These are phyloP conservation scores for Dicentrarchus labrax DNA, from an alignment of 2,113 vertebrate species.

Conservation along the genomic window DNA sequence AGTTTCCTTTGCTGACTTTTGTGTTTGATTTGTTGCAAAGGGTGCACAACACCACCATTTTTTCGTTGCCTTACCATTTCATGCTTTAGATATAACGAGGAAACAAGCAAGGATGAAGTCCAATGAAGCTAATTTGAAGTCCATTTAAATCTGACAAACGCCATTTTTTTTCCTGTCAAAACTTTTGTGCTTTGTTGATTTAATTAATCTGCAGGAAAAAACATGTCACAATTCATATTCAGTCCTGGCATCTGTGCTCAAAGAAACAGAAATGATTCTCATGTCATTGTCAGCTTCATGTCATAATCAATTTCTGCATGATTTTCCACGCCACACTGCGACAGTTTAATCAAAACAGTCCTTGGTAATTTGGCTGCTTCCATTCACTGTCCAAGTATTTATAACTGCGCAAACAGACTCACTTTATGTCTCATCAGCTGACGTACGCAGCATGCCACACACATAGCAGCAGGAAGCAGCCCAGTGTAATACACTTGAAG, in stretches of 20 bases:
- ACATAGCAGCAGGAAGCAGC: conserved; percentile 79
- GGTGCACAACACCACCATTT: conserved; percentile 7
- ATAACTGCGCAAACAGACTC: conserved; percentile 73
- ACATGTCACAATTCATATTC: conserved; percentile 51
- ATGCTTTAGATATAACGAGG: conserved; percentile 43
- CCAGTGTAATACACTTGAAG: conserved; percentile 77
- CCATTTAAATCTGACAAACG: conserved; percentile 51
- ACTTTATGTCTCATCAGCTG: conserved; percentile 79
- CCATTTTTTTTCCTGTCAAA: conserved; percentile 31
- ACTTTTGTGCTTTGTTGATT: conserved; percentile 58
- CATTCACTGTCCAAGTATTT: conserved; percentile 74
- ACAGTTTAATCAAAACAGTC: conserved; percentile 77
- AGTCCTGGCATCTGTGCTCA: conserved; percentile 36
- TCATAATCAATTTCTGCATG: conserved; percentile 61
- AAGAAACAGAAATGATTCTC: conserved; percentile 70
- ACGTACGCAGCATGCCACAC: conserved; percentile 79
- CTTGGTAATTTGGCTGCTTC: conserved; percentile 72
- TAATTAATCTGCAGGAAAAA: conserved; percentile 55
- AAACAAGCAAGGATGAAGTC: conserved; percentile 51
- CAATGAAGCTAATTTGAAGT: conserved; percentile 45
- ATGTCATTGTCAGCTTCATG: conserved; percentile 64
- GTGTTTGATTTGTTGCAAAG: neutral
- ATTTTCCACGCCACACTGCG: conserved; percentile 63
- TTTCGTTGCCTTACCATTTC: conserved; percentile 25
- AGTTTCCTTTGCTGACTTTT: conserved; percentile 15